A percentile compares a stretch with the other conserved stretches of the same genome.
phyloP scores from a whole-genome alignment of 2,113 vertebrate species.

The Forbesichthys papilliferus region DNA sequence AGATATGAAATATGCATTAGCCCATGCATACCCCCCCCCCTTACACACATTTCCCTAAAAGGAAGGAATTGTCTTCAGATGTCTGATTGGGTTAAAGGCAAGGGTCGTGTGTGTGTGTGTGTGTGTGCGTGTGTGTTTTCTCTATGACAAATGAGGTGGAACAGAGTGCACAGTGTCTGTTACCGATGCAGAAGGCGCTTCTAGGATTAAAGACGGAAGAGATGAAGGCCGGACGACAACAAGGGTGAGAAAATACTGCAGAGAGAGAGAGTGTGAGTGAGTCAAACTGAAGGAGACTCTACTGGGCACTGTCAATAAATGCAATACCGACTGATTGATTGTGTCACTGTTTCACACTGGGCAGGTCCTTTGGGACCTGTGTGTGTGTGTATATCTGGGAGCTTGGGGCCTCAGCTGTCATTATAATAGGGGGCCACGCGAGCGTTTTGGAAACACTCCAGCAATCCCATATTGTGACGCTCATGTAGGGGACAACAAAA shows the following conservation, averaged over 20 bases:
- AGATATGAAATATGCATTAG: slow-evolving; percentile 74
- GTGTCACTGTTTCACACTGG: slow-evolving; percentile 52
- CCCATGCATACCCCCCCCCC: slow-evolving; percentile 21
- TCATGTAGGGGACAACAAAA: slow-evolving; percentile 39
- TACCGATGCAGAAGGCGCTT: background rate
- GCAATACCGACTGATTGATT: slow-evolving; percentile 78
- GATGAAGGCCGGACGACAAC: slow-evolving; percentile 21
- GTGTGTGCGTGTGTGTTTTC: slow-evolving; percentile 6
- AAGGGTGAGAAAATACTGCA: slow-evolving; percentile 25
- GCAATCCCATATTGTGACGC: slow-evolving; percentile 58
- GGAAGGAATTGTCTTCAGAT: slow-evolving; percentile 55
- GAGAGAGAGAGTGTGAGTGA: background rate
- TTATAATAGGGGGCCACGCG: slow-evolving; percentile 47
- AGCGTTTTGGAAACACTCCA: slow-evolving; percentile 62
- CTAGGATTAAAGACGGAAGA: slow-evolving; percentile 23
- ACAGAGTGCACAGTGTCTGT: background rate
- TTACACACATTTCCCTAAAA: slow-evolving; percentile 7
- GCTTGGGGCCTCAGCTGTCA: slow-evolving; percentile 57
- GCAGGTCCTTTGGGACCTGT: slow-evolving; percentile 51
- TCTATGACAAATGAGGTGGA: slow-evolving; percentile 20
- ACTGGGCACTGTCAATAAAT: slow-evolving; percentile 70
- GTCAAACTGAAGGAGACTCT: slow-evolving; percentile 61
- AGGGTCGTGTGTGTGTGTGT: slow-evolving; percentile 34
- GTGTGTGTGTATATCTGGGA: background rate
- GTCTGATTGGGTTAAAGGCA: slow-evolving; percentile 58